Base-by-base conservation (phyloP, 2,888 invertebrate species). In the Mylabris sibirica region DNA sequence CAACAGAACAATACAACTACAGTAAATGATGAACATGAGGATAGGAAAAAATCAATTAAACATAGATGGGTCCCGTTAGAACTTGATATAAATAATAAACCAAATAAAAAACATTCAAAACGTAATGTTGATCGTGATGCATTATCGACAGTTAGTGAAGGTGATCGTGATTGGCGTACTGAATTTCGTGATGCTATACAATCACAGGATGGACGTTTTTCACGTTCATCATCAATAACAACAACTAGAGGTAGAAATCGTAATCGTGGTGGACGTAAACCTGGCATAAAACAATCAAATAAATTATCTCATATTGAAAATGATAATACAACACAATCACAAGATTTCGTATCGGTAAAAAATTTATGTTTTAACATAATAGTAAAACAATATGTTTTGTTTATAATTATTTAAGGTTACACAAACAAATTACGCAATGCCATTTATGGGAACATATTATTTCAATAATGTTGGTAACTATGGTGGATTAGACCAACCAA, bases 21-120 rank as follows among this genome's bases (percentile, higher is more conserved):
- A 24, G 57, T 24, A 57, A 70, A 82, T 38, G 85, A 86, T 26
- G 86, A 86, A 65, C 82, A 81, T 49, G 87, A 87, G 26, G 71
- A 70, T 38, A 87, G 85, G 76, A 87, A 84, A 76, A 88, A 86
- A 79, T 61, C 78, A 26, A 85, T 85, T 60, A 89, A 89, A 80
- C 95, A 95, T 85, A 97, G 95, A 84, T 97, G 97, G 97, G 92
- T 96, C 68, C 97, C 96, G 0, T 86, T 97, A 69, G 95, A 95
- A 79, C 94, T 97, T 72, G 95, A 96, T 80, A 87, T 93, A 74
- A 90, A 92, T 68, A 92, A 92, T 68, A 92, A 92, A 77, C 89
- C 89, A 60, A 86, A 90, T 71, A 90, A 90, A 76, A 92, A 91
- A 61, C 88, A 90, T 68, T 85, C 88, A 69, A 87, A 87, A 49